Evolutionary conservation across 2,888 invertebrate species (phyloP).

Genomic region (Aradus depressus): DNA sequence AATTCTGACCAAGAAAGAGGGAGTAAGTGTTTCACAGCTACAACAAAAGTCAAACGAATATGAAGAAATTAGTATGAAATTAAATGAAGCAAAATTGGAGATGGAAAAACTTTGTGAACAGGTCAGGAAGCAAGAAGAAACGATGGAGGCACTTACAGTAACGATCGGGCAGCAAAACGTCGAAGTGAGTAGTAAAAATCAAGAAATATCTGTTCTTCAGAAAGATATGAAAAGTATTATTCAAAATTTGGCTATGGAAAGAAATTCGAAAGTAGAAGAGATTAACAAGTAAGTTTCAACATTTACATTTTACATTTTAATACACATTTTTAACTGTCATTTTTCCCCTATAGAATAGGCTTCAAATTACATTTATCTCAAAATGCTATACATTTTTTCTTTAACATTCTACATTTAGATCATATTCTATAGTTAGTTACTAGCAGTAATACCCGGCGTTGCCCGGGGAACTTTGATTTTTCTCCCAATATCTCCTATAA

Average conservation of each 20-base stretch:
- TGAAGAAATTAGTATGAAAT: not conserved
- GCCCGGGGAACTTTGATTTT: no score
- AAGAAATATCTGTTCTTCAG: not conserved
- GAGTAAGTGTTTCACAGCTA: not conserved
- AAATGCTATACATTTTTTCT: no score
- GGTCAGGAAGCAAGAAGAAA: not conserved
- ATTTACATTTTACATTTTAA: no score
- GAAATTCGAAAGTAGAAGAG: no score
- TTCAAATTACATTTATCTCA: no score
- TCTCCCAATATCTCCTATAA: no score
- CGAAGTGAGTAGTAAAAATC: constrained; percentile 5
- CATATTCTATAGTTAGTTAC: no score
- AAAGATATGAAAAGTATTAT: constrained; percentile 8
- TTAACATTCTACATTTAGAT: no score
- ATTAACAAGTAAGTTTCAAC: no score
- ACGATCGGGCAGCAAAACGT: constrained; percentile 5
- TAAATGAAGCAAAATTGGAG: constrained; percentile 3
- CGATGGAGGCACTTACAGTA: not conserved
- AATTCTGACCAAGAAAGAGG: not conserved
- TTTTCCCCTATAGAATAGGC: no score
- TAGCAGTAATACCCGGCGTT: no score
- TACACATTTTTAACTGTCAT: no score
- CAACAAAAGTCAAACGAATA: not conserved
- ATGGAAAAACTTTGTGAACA: not conserved
- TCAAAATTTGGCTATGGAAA: constrained; percentile 2